phyloP scores from a whole-genome alignment of 2,113 vertebrate genomes.

The Onychostoma macrolepis region DNA sequence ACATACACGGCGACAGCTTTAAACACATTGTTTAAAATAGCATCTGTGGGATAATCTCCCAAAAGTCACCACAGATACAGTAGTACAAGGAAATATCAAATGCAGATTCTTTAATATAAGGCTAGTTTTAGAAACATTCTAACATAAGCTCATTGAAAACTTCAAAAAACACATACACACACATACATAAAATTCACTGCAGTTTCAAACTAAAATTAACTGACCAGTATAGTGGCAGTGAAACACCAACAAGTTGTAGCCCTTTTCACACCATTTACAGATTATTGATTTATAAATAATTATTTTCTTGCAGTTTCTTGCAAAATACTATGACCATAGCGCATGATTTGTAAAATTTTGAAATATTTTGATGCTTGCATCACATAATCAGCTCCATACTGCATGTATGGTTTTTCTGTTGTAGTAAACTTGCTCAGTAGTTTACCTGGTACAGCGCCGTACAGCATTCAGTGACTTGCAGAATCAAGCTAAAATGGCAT shows the following conservation, averaged over 20 bases:
- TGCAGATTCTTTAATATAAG: background rate
- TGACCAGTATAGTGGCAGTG: background rate
- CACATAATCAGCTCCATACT: background rate
- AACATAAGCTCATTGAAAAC: background rate
- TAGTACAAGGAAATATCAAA: background rate
- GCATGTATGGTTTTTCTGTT: background rate
- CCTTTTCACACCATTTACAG: background rate
- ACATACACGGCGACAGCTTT: background rate
- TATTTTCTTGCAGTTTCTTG: background rate
- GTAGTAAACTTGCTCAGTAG: background rate
- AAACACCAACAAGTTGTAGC: background rate
- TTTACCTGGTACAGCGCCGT: background rate
- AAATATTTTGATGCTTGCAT: background rate
- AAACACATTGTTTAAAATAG: constrained; percentile 33
- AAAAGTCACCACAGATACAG: constrained; percentile 3
- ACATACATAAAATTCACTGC: background rate
- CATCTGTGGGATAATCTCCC: constrained; percentile 8
- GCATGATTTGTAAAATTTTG: background rate
- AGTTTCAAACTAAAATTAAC: background rate
- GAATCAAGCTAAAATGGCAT: too few relatives aligned
- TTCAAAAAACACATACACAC: background rate
- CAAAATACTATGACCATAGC: background rate
- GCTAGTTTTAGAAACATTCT: background rate
- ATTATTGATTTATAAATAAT: too few relatives aligned
- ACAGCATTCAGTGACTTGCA: too few relatives aligned